Conservation (phyloP, 1,140 invertebrate species). For the Elymnias hypermnestra region DNA sequence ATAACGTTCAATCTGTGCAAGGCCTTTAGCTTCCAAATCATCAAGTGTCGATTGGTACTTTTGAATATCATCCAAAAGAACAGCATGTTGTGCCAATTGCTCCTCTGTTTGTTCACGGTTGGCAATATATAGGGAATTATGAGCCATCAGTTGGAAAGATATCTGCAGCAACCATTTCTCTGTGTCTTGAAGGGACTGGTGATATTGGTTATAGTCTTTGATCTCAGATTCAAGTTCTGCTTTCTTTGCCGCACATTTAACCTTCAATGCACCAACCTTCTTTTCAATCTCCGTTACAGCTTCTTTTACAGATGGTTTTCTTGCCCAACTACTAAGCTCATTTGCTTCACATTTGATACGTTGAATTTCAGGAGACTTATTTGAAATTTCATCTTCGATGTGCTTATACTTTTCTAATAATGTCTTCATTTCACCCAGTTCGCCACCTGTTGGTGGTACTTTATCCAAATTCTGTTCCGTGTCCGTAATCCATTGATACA, state of each 20-base stretch:
- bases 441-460: slow-evolving; percentile 84
- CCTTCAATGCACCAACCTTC: slow-evolving; percentile 80
- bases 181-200: slow-evolving; percentile 92
- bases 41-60: slow-evolving; percentile 90
- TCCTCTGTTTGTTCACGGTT: slow-evolving; percentile 93
- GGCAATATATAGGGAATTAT: slow-evolving; percentile 95
- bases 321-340: slow-evolving; percentile 83
- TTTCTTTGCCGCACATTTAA: slow-evolving; percentile 79
- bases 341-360: slow-evolving; percentile 83
- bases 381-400: slow-evolving; percentile 84
- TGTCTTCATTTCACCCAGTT: slow-evolving; percentile 94
- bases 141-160: slow-evolving; percentile 96
- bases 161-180: slow-evolving; percentile 97
- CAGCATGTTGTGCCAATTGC: slow-evolving; percentile 91
- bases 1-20: slow-evolving; percentile 90
- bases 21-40: slow-evolving; percentile 88
- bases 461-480: slow-evolving; percentile 80
- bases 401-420: slow-evolving; percentile 90
- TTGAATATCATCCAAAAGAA: slow-evolving; percentile 88
- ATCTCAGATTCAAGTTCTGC: slow-evolving; percentile 85
- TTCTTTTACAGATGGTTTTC: slow-evolving; percentile 79
- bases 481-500: slow-evolving; percentile 84
- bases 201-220: slow-evolving; percentile 90
- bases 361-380: slow-evolving; percentile 84
- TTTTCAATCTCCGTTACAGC: slow-evolving; percentile 80